These are phyloP conservation scores for Epizoanthus stellaris DNA, from an alignment of 92 coral and sea anemone genomes.

Conservation along the genomic window DNA sequence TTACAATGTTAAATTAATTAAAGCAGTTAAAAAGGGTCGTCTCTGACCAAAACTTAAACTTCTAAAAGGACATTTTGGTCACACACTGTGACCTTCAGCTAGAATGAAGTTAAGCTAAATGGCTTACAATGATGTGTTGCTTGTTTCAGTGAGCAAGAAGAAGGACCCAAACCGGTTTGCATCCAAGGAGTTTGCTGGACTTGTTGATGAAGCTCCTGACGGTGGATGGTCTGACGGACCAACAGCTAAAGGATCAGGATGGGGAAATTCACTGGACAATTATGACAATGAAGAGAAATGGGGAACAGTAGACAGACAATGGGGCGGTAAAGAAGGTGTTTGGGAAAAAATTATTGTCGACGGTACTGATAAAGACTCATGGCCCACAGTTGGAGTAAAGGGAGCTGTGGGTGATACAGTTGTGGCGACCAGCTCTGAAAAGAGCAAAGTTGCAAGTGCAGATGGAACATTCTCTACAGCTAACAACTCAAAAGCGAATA, in stretches of 20 bases:
- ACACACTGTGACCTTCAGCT: no score
- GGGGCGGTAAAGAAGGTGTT: constrained; percentile 91
- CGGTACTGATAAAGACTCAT: constrained; percentile 86
- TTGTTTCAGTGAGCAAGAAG: constrained; percentile 83
- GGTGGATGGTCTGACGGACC: constrained; percentile 89
- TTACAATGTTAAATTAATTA: no score
- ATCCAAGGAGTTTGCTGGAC: constrained; percentile 91
- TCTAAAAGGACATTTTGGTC: no score
- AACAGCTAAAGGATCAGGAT: constrained; percentile 81
- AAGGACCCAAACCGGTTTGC: constrained; percentile 97
- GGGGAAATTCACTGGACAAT: constrained; percentile 81
- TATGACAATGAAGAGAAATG: constrained; percentile 93
- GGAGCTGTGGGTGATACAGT: constrained; percentile 54
- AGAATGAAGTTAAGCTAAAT: no score
- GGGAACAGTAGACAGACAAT: constrained; percentile 89
- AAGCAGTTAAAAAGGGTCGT: no score
- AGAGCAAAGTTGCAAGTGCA: constrained; percentile 43
- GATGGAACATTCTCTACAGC: constrained; percentile 54
- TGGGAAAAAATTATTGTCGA: constrained; percentile 90
- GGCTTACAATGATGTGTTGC: background rate
- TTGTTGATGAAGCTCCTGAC: constrained; percentile 87
- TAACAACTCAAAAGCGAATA: constrained; percentile 19
- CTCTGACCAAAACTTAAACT: no score
- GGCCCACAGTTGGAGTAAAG: constrained; percentile 94
- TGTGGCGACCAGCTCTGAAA: constrained; percentile 60